Evolutionary conservation across 2,888 invertebrate genomes (phyloP), one percentile per base, ranked within the genome.

Genomic region (Invenusta paracnida): DNA sequence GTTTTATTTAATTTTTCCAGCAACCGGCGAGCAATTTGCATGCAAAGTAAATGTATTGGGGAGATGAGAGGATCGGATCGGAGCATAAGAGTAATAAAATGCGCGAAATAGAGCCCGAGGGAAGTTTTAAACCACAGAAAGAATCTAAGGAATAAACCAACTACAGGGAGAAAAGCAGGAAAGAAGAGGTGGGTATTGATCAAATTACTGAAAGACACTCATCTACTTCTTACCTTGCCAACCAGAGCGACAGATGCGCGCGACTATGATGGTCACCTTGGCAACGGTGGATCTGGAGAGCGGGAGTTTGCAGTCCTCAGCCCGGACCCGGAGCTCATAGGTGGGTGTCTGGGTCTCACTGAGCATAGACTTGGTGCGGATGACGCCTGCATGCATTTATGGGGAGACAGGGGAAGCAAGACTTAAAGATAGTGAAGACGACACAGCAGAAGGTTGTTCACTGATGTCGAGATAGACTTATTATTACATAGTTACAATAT

Each of bases 261-360:
- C 94, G 88, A 97, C 96, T 92, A 96, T 96, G 91, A 99, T 95
- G 90, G 97, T 98, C 89, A 99, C 96, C 94, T 97, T 95, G 83
- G 96, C 96, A 0, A 97, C 96, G 73, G 95, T 94, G 0, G 97
- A 97, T 91, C 95, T 94, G 91, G 95, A 95, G 95, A 96, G 96
- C 27, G 73, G 73, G 2, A 73, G 73, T 82, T 97, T 98, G 92
- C 98, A 98, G 92, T 98, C 98, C 91, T 96, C 96, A 0, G 98
- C 98, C 87, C 97, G 96, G 87, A 98, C 96, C 31, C 96, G 96
- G 83, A 99, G 93, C 89, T 98, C 97, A 93, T 98, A 97, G 92
- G 97, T 98, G 93, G 97, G 96, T 2, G 95, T 95, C 87, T 95
- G 93, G 91, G 96, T 96, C 92, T 96, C 97, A 89, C 97, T 96